Base-by-base conservation (phyloP, 64 coral and sea anemone species). In the Exaiptasia diaphana region DNA sequence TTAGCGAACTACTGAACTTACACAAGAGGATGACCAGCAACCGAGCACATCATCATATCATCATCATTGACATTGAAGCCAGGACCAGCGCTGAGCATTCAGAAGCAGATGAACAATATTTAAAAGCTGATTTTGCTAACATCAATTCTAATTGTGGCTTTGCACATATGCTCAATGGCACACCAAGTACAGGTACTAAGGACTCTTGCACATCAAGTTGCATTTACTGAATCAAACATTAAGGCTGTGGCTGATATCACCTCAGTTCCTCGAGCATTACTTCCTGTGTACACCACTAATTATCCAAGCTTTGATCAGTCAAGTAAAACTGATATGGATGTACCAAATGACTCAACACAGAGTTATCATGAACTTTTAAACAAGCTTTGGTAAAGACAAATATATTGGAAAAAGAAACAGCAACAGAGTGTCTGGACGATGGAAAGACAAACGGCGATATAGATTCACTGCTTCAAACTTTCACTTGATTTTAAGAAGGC, bases 391-490 rank as follows among this genome's bases (percentile, higher is more conserved):
- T n/a, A n/a, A n/a, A n/a, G n/a, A n/a, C n/a, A n/a, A n/a, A n/a
- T n/a, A n/a, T n/a, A n/a, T n/a, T n/a, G n/a, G n/a, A n/a, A n/a
- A n/a, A n/a, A n/a, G n/a, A n/a, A n/a, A n/a, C n/a, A n/a, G n/a
- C n/a, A n/a, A n/a, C n/a, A n/a, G n/a, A 53, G 32, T 50, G 24
- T 70, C 20, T 57, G 29, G 71, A 43, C 49, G 23, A 20, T 73
- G 77, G 86, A 89, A 29, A 34, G 42, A 80, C 36, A 67, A 80
- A 62, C 73, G 76, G 35, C 59, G 62, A 50, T 73, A 39, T 42
- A 89, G 76, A 42, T 74, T 89, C 36, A 81, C 86, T 62, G 86
- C 86, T 30, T 81, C 76, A 0, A 89, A 89, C 45, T 89, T 81
- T 64, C 59, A 48, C 30, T 14, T 65, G 13, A 70, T 87, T 18